Base-by-base conservation (phyloP, 2,888 invertebrate genomes). In the Rhorus exstirpatorius region DNA sequence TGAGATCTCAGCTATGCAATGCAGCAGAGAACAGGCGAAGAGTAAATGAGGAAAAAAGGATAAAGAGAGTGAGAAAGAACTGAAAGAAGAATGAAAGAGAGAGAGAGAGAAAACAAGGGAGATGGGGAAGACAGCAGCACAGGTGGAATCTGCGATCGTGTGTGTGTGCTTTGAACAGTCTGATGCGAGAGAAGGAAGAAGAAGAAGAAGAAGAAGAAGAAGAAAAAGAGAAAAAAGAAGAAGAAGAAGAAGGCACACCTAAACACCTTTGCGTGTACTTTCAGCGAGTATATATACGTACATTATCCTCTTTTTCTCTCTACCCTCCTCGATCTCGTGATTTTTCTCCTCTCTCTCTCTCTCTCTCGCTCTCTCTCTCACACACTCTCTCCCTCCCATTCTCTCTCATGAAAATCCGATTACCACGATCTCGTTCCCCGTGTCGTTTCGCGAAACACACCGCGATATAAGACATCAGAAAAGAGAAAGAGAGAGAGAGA, bases 71-170 rank as follows among this genome's bases (percentile, higher is more conserved):
- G 61, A 53, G 61, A 31, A 19, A 21, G 60, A 10, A 12, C n/a
- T 38, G 35, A 55, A 31, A 8, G 68, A 46, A 21, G 35, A 21
- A 35, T 44, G 68, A 21, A 31, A 21, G 35, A 44, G 44, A 19
- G 61, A 38, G 12, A 26, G 55, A 60, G 46, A 71, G n/a, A 19
- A 60, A 31, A 21, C 26, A 14, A 60, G 46, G 63, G 83, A 86
- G 84, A 87, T 84, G 86, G 85, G 86, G 84, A 85, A 87, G 86
- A 87, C 87, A 84, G 85, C 90, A 86, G 91, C 91, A 92, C 92
- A 92, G 92, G 92, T 92, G 92, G 91, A 92, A 91, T 92, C 91
- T 90, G 90, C 89, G 90, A 90, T 90, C 90, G 88, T 60, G 70
- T 78, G 81, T 78, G 81, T 72, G 60, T 72, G 68, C 78, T 58